A percentile compares a stretch with the other conserved stretches of the same genome.
phyloP scores from a whole-genome alignment of 2,888 invertebrate species.

The Diabrotica balteata region DNA sequence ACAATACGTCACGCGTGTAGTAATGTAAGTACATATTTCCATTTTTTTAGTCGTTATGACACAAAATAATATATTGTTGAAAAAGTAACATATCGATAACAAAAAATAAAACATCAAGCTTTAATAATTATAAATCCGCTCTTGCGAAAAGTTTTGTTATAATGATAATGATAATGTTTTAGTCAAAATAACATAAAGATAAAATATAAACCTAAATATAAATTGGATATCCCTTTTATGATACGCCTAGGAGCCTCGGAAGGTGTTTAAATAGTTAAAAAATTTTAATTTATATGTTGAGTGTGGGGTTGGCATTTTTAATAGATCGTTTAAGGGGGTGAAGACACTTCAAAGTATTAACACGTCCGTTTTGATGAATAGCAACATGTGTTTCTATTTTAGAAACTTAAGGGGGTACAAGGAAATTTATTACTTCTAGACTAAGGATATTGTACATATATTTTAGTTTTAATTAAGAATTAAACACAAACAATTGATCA shows the following conservation, averaged over 20 bases:
- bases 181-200: no score
- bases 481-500: background rate
- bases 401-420: conserved; percentile 26
- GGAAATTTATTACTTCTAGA: conserved; percentile 14
- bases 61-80: no score
- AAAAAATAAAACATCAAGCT: no score
- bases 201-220: no score
- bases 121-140: no score
- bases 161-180: no score
- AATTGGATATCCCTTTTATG: no score
- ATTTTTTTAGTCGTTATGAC: no score
- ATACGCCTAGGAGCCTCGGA: background rate
- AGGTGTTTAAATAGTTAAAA: conserved; percentile 26
- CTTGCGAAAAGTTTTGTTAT: no score
- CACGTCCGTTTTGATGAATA: conserved; percentile 37
- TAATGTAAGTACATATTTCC: no score
- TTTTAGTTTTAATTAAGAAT: background rate
- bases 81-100: no score
- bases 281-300: conserved; percentile 29
- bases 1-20: no score
- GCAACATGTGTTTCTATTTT: conserved; percentile 36
- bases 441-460: background rate
- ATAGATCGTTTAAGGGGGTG: conserved; percentile 29
- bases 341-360: conserved; percentile 36
- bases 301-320: conserved; percentile 27